Evolutionary conservation across 2,113 vertebrate species (phyloP).

Genomic region (Microtus montanus): DNA sequence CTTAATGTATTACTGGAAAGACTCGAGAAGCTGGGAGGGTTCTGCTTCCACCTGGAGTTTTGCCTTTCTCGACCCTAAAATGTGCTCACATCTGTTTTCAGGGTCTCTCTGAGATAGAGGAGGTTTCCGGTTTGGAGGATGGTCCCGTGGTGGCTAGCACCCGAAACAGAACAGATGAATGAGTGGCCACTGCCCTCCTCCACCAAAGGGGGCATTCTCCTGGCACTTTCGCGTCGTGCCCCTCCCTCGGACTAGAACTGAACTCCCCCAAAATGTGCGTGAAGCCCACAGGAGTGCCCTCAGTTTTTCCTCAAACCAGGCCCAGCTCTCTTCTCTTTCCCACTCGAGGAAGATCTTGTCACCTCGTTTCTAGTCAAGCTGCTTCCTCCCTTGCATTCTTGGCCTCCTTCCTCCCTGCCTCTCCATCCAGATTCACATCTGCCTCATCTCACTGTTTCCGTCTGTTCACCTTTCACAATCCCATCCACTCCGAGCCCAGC

Average conservation of each 20-base stretch:
- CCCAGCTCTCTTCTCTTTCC: neutral
- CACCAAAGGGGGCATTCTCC: neutral
- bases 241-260: slow-evolving; percentile 10
- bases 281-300: neutral
- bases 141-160: neutral
- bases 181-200: neutral
- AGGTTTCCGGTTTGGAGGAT: slow-evolving; percentile 59
- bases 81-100: slow-evolving; percentile 55
- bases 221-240: neutral
- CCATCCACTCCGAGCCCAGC: neutral
- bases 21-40: neutral
- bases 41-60: neutral
- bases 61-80: neutral
- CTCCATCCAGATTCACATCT: neutral
- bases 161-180: slow-evolving; percentile 46
- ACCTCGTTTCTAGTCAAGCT: neutral
- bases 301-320: neutral
- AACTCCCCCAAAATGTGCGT: neutral
- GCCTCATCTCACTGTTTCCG: slow-evolving; percentile 15
- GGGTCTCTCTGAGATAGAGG: slow-evolving; percentile 72
- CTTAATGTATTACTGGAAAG: neutral
- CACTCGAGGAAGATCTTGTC: neutral
- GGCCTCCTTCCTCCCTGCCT: neutral
- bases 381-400: neutral
- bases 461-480: slow-evolving; percentile 18